Evolutionary conservation across 2,888 invertebrate species (phyloP), one percentile per base, ranked within the genome.

Genomic region (Digitonthophagus gazella): DNA sequence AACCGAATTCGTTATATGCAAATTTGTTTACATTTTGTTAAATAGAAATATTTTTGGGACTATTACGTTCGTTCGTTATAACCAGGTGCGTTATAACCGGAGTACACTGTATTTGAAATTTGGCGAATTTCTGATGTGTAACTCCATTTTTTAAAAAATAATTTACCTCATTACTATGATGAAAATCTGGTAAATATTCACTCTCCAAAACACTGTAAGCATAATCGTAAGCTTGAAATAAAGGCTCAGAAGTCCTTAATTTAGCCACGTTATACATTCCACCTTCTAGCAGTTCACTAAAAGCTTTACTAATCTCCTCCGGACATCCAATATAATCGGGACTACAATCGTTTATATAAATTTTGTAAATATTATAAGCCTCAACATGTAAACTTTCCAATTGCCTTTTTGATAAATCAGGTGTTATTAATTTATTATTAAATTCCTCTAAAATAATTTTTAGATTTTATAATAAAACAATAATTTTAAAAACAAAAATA

Each of bases 141-240:
- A 18, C 1, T 15, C 14, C 14, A 16, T 56, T 56, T 56, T 15
- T 56, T 44, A 1, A 22, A 28, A n/a, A 16, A 8, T 6, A 64
- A 76, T 76, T 81, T 83, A 93, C 92, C 84, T 92, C 90, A 82
- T 91, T 91, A 79, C 93, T 93, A 77, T 93, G 92, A 80, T 93
- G 89, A 83, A 94, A 95, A 76, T 89, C 86, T 8, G 93, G 92
- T 72, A 93, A 83, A 85, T 91, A 91, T 70, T 88, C 86, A 73
- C 87, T 89, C 80, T 93, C 93, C 74, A 95, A 83, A 2, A 90
- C 81, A 22, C 88, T 86, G 78, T 92, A 93, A 0, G 91, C 90
- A 80, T 91, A 89, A 76, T 93, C 91, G 77, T 93, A 93, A 0
- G 93, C 93, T 80, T 91, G 88, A 80, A 91, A 93, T 28, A 94